phyloP scores from a whole-genome alignment of 2,113 vertebrate species.

The Heptranchias perlo region DNA sequence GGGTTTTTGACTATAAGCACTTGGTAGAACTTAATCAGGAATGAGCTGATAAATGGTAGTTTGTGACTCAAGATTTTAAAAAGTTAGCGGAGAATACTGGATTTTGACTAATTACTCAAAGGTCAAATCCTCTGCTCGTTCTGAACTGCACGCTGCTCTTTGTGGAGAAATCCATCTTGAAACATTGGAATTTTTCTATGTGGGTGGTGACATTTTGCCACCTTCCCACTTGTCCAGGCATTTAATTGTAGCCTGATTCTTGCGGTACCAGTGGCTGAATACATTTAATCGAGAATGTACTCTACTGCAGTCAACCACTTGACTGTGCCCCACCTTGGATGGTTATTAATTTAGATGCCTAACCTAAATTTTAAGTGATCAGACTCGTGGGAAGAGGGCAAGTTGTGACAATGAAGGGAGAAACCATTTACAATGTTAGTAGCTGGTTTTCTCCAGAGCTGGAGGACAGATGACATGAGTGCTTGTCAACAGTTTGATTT shows the following conservation, averaged over 20 bases:
- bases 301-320: background rate
- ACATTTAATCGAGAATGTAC: background rate
- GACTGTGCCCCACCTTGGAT: background rate
- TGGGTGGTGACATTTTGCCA: background rate
- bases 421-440: background rate
- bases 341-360: background rate
- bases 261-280: too few relatives aligned
- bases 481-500: background rate
- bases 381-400: background rate
- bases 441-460: background rate
- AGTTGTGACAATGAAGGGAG: background rate
- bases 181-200: background rate
- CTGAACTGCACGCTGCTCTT: background rate
- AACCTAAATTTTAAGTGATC: background rate
- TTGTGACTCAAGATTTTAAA: background rate
- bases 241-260: background rate
- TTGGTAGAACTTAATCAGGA: background rate
- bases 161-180: background rate
- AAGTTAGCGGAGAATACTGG: background rate
- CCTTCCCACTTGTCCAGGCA: background rate
- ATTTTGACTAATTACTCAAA: background rate
- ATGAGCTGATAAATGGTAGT: background rate
- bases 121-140: background rate
- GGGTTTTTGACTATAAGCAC: background rate
- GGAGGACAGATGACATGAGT: background rate